Conservation (phyloP, 35 echinoderm and acorn worm genomes). For the Apostichopus californicus region DNA sequence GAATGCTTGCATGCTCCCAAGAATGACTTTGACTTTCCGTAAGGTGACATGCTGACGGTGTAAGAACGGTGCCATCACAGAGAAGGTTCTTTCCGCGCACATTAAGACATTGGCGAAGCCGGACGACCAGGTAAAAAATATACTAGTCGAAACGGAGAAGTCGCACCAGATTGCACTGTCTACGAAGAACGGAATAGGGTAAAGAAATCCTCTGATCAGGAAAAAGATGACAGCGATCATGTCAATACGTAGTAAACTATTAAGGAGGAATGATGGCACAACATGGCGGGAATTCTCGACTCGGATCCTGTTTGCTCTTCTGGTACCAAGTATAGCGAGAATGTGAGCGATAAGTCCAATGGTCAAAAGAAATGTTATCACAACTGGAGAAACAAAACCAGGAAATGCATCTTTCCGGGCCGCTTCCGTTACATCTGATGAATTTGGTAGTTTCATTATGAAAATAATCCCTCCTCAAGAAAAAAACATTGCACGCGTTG, state of each 20-base stretch:
- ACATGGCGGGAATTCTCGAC: neutral
- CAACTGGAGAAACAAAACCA: neutral
- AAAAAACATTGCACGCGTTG: too few species aligned
- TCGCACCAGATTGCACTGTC: neutral
- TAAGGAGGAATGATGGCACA: constrained; percentile 24
- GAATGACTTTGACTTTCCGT: neutral
- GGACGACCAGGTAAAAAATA: constrained; percentile 42
- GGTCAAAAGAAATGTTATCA: constrained; percentile 7
- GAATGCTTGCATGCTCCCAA: neutral
- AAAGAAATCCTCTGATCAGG: neutral
- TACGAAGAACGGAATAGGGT: neutral
- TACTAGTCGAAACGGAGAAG: neutral
- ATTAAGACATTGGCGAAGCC: constrained; percentile 25
- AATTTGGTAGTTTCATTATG: too few species aligned
- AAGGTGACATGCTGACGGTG: constrained; percentile 4
- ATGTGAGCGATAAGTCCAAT: constrained; percentile 8
- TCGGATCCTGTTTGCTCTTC: neutral
- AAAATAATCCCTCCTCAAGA: too few species aligned
- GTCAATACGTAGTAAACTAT: constrained; percentile 5
- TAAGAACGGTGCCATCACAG: constrained; percentile 27
- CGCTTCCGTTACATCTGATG: too few species aligned
- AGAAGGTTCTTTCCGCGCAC: constrained; percentile 17
- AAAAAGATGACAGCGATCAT: constrained; percentile 13
- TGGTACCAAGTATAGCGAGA: constrained; percentile 24
- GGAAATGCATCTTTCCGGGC: neutral